phyloP scores from a whole-genome alignment of 2,888 invertebrate genomes.

The Ypsolopha sequella region DNA sequence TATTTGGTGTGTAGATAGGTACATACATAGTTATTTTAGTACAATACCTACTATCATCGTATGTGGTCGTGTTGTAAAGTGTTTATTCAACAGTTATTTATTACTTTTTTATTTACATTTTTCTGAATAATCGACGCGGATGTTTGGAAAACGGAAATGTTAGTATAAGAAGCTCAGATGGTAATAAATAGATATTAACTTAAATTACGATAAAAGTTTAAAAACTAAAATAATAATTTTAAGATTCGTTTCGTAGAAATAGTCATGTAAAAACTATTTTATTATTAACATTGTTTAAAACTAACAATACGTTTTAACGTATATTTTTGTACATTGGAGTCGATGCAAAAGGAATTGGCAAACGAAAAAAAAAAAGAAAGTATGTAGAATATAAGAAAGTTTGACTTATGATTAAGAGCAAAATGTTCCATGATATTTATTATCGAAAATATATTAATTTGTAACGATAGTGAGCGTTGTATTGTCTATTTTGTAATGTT shows the following conservation, averaged over 20 bases:
- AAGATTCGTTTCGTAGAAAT: slow-evolving; percentile 14
- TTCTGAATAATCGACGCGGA: slow-evolving; percentile 38
- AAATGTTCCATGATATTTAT: slow-evolving; percentile 47
- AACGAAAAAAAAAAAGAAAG: slow-evolving; percentile 26
- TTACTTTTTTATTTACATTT: slow-evolving; percentile 59
- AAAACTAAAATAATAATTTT: neutral
- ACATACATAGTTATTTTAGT: neutral
- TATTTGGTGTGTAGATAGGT: neutral
- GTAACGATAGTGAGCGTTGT: slow-evolving; percentile 62
- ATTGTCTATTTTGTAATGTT: slow-evolving; percentile 64
- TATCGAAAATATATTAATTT: slow-evolving; percentile 42
- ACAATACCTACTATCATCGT: slow-evolving; percentile 18
- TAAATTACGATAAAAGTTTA: neutral
- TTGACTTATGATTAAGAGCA: slow-evolving; percentile 34
- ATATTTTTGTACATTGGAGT: slow-evolving; percentile 63
- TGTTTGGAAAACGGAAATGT: neutral
- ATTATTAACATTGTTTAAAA: slow-evolving; percentile 48
- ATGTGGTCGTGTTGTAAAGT: slow-evolving; percentile 49
- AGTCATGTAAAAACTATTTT: slow-evolving; percentile 37
- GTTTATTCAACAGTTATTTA: slow-evolving; percentile 40
- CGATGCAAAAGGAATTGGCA: slow-evolving; percentile 65
- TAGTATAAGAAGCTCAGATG: slow-evolving; percentile 2
- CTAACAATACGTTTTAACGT: slow-evolving; percentile 46
- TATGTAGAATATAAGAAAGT: slow-evolving; percentile 34
- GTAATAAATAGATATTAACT: neutral